Evolutionary conservation across 2,797 vertebrate species (phyloP), one percentile per base, ranked within the genome.

Genomic region (Chloroceryle inda): DNA sequence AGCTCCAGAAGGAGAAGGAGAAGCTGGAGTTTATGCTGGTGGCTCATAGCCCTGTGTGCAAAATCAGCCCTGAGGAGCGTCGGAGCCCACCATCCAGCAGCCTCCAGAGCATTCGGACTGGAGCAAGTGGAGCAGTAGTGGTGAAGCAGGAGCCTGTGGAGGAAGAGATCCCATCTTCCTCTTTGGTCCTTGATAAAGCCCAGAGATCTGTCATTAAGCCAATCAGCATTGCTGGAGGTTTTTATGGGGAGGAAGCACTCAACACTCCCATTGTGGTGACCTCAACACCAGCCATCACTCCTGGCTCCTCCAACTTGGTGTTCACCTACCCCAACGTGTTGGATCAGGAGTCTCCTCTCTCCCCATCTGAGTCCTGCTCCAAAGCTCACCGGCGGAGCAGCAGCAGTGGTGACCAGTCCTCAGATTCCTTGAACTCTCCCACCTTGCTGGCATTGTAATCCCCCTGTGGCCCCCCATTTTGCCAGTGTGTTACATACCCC

Each of bases 11-110:
- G 92, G 99, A 99, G 98, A 99, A 99, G 92, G 99, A 99, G 97
- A 99, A 99, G 98, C 97, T 99, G 97, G 99, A 99, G 96, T 99
- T 99, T 98, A 99, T 99, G 99, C 96, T 99, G 93, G 99, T 99
- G 37, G 99, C 99, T 77, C 99, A 99, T 61, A 99, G 99, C 78
- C 99, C 99, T 0, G 98, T 99, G 94, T 99, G 99, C 97, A 99
- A 99, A 97, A 98, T 99, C 95, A 99, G 99, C 75, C 97, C 98
- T 0, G 99, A 99, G 7, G 99, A 99, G 15, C 99, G 98, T n/a
- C 99, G 98, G 86, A 99, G 93, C n/a, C 98, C 94, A 90, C 98
- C 71, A 14, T 98, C 96, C 92, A 98, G 97, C 3, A 98, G 96
- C 93, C 95, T 98, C 59, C 98, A 98, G 92, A 98, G 98, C 84